Conservation (phyloP, 1,140 invertebrate genomes). For the Nilaparvata lugens region DNA sequence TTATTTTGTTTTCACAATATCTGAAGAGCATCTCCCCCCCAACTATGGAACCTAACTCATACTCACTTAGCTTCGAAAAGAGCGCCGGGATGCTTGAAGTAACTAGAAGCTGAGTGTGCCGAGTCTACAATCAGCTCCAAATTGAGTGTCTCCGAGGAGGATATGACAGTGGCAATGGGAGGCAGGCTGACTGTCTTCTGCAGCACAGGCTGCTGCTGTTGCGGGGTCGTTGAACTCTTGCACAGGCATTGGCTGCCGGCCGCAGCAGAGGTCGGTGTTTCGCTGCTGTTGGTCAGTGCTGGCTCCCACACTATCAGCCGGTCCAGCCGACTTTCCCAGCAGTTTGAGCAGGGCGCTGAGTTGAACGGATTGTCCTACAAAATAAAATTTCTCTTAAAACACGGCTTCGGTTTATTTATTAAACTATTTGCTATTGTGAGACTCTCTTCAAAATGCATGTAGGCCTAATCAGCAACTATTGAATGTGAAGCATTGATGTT, state of each 20-base stretch:
- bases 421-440: too few species aligned
- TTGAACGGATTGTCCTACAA: constrained; percentile 62
- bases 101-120: constrained; percentile 68
- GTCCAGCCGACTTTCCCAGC: constrained; percentile 74
- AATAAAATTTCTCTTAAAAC: background rate
- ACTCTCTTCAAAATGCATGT: too few species aligned
- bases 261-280: constrained; percentile 42
- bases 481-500: too few species aligned
- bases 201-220: background rate
- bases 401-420: too few species aligned
- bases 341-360: constrained; percentile 66
- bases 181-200: constrained; percentile 1
- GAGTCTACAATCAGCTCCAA: constrained; percentile 71
- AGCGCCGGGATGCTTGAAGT: constrained; percentile 73
- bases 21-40: too few species aligned
- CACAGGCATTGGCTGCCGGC: constrained; percentile 50
- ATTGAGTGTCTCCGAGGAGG: constrained; percentile 51
- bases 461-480: too few species aligned
- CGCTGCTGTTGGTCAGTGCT: constrained; percentile 38
- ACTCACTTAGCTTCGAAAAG: constrained; percentile 60
- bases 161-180: constrained; percentile 20
- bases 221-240: constrained; percentile 35
- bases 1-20: too few species aligned
- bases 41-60: too few species aligned
- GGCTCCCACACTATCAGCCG: constrained; percentile 70